Percentiles rank a stretch among this genome's conserved stretches.
phyloP scores from a whole-genome alignment of 2,797 vertebrate genomes.

The Sebastes nivosus region DNA sequence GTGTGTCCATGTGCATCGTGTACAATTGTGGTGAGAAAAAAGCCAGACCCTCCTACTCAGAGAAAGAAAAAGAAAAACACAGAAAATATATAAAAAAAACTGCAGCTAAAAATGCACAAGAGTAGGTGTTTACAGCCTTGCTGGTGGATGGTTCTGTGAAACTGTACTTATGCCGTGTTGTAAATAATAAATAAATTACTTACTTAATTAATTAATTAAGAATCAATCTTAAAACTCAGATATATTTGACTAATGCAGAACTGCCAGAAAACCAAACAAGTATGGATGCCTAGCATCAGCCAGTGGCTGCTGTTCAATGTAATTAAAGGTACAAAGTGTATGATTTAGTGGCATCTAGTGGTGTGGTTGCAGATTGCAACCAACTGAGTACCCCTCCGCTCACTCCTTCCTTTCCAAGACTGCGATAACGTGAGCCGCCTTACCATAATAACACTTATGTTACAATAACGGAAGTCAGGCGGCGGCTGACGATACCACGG shows the following conservation, averaged over 20 bases:
- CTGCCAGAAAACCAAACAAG: neutral
- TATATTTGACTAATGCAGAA: neutral
- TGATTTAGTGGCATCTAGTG: too few relatives aligned
- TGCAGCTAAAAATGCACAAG: constrained; percentile 1
- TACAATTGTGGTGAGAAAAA: neutral
- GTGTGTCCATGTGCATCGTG: constrained; percentile 24
- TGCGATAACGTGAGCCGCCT: too few relatives aligned
- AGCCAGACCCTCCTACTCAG: neutral
- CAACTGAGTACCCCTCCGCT: too few relatives aligned
- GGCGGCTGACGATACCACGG: too few relatives aligned
- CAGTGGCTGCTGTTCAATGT: rapidly evolving
- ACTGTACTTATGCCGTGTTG: rapidly evolving
- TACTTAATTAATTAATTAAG: too few relatives aligned
- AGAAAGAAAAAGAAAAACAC: neutral
- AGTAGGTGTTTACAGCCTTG: neutral
- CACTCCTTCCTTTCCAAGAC: too few relatives aligned
- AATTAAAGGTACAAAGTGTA: rapidly evolving
- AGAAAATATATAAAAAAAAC: neutral
- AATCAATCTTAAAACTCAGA: neutral
- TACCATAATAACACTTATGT: too few relatives aligned
- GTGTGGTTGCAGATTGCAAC: too few relatives aligned
- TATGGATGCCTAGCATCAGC: neutral
- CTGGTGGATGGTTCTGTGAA: neutral
- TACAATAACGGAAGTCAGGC: too few relatives aligned
- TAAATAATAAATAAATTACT: too few relatives aligned